phyloP scores from a whole-genome alignment of 1,140 invertebrate genomes.

The Himalopsyche phryganea region DNA sequence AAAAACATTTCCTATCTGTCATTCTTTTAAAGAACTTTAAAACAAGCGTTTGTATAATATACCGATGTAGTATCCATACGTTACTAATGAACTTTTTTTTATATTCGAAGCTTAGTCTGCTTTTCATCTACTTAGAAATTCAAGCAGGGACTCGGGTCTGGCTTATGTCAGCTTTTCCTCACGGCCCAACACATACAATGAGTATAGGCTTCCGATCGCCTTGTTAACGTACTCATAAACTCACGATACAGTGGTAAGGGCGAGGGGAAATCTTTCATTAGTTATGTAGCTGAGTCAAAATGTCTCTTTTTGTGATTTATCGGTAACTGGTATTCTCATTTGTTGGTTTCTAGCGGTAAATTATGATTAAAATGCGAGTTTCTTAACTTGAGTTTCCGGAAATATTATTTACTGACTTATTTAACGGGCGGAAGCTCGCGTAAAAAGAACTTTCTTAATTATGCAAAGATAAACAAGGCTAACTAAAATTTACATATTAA shows the following conservation, averaged over 20 bases:
- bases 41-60: too few relatives aligned
- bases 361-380: neutral
- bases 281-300: neutral
- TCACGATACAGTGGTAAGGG: neutral
- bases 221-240: neutral
- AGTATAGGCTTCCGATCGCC: neutral
- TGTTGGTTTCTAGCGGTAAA: neutral
- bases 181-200: neutral
- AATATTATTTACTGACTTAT: neutral
- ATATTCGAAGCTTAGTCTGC: neutral
- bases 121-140: slow-evolving; percentile 8
- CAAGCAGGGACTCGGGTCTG: neutral
- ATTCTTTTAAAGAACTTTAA: too few relatives aligned
- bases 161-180: slow-evolving; percentile 13
- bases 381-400: neutral
- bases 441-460: neutral
- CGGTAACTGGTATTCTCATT: neutral
- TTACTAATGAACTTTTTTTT: neutral
- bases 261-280: neutral
- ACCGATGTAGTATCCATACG: too few relatives aligned
- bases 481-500: slow-evolving; percentile 3
- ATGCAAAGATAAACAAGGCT: neutral
- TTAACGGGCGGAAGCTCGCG: neutral
- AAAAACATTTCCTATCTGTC: too few relatives aligned
- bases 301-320: neutral